Evolutionary conservation across 2,797 vertebrate species (phyloP).

Genomic region (Siniperca obscura): DNA sequence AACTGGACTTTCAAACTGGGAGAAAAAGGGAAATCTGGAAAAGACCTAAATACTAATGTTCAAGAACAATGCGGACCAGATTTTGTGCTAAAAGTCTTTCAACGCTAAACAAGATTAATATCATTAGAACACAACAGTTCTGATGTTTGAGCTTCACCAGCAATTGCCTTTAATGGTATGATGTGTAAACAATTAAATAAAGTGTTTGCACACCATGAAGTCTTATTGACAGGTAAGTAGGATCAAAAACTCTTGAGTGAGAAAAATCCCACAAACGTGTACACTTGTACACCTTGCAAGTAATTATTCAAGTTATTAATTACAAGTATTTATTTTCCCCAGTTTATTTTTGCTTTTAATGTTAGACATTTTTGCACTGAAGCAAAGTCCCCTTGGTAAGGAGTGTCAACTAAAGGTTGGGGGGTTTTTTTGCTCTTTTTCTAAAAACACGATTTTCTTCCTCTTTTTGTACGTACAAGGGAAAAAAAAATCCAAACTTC

Average conservation of each 20-base stretch:
- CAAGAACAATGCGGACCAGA: not conserved
- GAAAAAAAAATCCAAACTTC: too few relatives aligned
- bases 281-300: not conserved
- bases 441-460: too few relatives aligned
- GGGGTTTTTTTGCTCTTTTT: too few relatives aligned
- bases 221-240: not conserved
- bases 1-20: not conserved
- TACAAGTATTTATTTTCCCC: not conserved
- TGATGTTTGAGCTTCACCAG: not conserved
- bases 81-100: not conserved
- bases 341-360: not conserved
- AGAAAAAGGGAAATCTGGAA: not conserved
- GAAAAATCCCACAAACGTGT: not conserved
- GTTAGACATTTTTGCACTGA: not conserved
- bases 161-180: not conserved
- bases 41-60: not conserved
- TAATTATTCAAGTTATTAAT: not conserved
- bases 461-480: not conserved
- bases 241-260: not conserved
- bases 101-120: not conserved
- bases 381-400: not conserved
- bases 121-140: not conserved
- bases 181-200: not conserved
- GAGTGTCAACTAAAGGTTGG: not conserved
- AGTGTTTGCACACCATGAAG: too few relatives aligned